Evolutionary conservation across 2,888 invertebrate species (phyloP).

Genomic region (Andrena bucephala): DNA sequence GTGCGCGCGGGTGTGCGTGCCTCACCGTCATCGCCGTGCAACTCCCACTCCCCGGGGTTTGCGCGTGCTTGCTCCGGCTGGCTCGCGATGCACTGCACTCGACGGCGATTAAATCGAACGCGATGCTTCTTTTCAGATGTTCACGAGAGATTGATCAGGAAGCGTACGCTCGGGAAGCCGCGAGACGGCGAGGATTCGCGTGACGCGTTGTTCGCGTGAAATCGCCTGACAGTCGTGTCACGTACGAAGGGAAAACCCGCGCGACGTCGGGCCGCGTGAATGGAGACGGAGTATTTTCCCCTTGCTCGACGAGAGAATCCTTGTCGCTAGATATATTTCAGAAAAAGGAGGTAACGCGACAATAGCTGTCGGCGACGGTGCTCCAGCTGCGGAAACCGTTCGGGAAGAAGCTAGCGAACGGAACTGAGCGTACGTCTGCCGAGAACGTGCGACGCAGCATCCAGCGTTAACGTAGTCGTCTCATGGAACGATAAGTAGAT

Average conservation of each 20-base stretch:
- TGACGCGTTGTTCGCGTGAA: constrained; percentile 12
- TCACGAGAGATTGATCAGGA: constrained; percentile 3
- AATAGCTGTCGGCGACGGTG: constrained; percentile 1
- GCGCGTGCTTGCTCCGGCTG: neutral
- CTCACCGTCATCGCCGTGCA: neutral
- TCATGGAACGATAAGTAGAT: constrained; percentile 17
- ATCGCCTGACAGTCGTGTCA: constrained; percentile 30
- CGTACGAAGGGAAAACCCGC: constrained; percentile 10
- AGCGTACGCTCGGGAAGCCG: constrained; percentile 12
- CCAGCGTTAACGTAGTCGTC: constrained; percentile 3
- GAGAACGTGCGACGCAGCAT: neutral
- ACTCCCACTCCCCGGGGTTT: neutral
- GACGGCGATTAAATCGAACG: constrained; percentile 56
- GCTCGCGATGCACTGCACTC: constrained; percentile 18
- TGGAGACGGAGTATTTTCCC: constrained; percentile 15
- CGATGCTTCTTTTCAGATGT: constrained; percentile 13
- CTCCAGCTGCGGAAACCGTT: neutral
- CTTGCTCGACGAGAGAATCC: constrained; percentile 8
- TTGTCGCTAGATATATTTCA: neutral
- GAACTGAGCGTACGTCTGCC: neutral
- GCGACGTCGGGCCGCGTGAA: constrained; percentile 16
- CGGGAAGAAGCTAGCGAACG: neutral
- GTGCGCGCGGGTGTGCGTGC: no score
- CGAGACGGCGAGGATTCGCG: constrained; percentile 8
- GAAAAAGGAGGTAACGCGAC: neutral